Evolutionary conservation across 2,888 invertebrate species (phyloP).

Genomic region (Ormyrus pomaceus): DNA sequence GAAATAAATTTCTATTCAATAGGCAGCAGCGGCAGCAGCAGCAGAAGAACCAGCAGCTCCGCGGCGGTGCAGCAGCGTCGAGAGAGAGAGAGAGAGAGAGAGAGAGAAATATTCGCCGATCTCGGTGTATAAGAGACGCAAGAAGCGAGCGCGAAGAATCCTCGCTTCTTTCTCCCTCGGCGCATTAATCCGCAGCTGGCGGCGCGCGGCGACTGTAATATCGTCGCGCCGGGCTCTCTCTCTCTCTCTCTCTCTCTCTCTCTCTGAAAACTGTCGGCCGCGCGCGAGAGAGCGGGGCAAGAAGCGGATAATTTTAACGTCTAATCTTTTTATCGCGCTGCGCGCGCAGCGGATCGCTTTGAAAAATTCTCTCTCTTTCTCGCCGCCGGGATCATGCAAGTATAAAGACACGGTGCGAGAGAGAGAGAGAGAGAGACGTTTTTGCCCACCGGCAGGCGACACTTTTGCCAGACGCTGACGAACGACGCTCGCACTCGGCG

Average conservation of each 20-base stretch:
- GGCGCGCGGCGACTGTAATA: neutral
- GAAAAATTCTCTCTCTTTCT: constrained; percentile 13
- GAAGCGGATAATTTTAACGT: constrained; percentile 57
- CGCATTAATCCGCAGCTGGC: constrained; percentile 19
- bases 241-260: neutral
- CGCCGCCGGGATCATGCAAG: constrained; percentile 45
- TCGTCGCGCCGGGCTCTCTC: too few relatives aligned
- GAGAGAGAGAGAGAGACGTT: constrained; percentile 54
- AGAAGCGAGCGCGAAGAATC: constrained; percentile 16
- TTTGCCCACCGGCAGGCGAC: constrained; percentile 63
- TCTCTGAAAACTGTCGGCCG: constrained; percentile 18
- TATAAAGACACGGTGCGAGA: constrained; percentile 55
- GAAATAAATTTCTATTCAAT: constrained; percentile 6
- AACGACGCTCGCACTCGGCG: constrained; percentile 43
- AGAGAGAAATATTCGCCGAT: too few relatives aligned
- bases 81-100: too few relatives aligned
- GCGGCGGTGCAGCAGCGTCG: too few relatives aligned
- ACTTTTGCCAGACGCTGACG: constrained; percentile 49
- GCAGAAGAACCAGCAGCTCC: too few relatives aligned
- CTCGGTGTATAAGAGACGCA: neutral
- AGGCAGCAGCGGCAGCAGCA: too few relatives aligned
- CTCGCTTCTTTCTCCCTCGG: constrained; percentile 7
- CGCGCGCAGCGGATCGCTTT: constrained; percentile 12
- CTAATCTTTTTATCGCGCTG: constrained; percentile 50
- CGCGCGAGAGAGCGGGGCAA: constrained; percentile 41